Evolutionary conservation across 2,888 invertebrate genomes (phyloP).

Genomic region (Timandra comae): DNA sequence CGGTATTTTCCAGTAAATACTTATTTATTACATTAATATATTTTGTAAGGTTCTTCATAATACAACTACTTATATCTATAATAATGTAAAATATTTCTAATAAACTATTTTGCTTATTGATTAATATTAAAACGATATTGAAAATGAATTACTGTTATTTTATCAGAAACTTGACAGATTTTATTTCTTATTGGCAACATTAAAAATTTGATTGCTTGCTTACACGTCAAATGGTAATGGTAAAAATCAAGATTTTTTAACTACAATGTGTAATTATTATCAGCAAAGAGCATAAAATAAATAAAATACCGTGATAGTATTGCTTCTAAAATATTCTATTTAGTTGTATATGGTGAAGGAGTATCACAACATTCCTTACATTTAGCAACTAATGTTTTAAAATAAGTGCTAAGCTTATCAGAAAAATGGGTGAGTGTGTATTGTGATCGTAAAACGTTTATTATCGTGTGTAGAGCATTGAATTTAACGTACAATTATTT

Average conservation of each 20-base stretch:
- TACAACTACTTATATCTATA: too few species aligned
- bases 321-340: slow-evolving; percentile 21
- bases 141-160: too few species aligned
- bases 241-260: slow-evolving; percentile 26
- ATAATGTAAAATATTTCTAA: too few species aligned
- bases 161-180: too few species aligned
- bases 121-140: too few species aligned
- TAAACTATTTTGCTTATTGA: too few species aligned
- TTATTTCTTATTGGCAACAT: slow-evolving; percentile 29
- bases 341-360: slow-evolving; percentile 32
- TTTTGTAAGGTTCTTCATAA: too few species aligned
- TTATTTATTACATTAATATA: too few species aligned
- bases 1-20: too few species aligned
- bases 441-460: slow-evolving; percentile 27
- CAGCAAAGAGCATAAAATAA: slow-evolving; percentile 26
- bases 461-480: slow-evolving; percentile 16
- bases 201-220: slow-evolving; percentile 36
- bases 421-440: slow-evolving; percentile 62
- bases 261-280: slow-evolving; percentile 47
- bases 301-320: slow-evolving; percentile 28
- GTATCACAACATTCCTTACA: slow-evolving; percentile 42
- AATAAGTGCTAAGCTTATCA: slow-evolving; percentile 51
- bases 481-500: slow-evolving; percentile 12
- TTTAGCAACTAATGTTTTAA: slow-evolving; percentile 56
- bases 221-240: slow-evolving; percentile 52